phyloP scores from a whole-genome alignment of 1,140 invertebrate genomes.

The Bradysia coprophila region DNA sequence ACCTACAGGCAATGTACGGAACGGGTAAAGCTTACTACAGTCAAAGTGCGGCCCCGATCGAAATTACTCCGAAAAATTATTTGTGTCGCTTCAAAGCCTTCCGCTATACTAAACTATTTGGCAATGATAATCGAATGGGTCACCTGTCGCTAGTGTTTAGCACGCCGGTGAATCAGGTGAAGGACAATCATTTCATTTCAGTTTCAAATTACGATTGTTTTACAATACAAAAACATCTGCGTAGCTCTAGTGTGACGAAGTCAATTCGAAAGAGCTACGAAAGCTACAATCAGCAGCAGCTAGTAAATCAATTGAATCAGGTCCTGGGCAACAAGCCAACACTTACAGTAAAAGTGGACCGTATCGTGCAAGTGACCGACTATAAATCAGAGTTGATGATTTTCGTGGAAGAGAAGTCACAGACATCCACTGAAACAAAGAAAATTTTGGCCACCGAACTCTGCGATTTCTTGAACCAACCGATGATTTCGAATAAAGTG shows the following conservation, averaged over 20 bases:
- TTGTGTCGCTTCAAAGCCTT: slow-evolving; percentile 86
- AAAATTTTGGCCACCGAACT: slow-evolving; percentile 58
- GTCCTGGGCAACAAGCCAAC: slow-evolving; percentile 71
- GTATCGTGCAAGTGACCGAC: slow-evolving; percentile 51
- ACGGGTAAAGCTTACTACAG: slow-evolving; percentile 58
- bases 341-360: slow-evolving; percentile 55
- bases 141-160: slow-evolving; percentile 69
- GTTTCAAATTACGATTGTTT: no score
- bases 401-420: slow-evolving; percentile 58
- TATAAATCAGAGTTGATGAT: slow-evolving; percentile 60
- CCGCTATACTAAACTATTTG: slow-evolving; percentile 68
- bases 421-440: slow-evolving; percentile 36
- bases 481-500: slow-evolving; percentile 46
- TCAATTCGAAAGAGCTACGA: no score
- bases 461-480: slow-evolving; percentile 43
- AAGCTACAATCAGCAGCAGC: slow-evolving; percentile 28
- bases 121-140: slow-evolving; percentile 69
- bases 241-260: no score
- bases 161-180: slow-evolving; percentile 29
- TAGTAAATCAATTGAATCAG: slow-evolving; percentile 45
- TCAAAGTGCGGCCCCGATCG: slow-evolving; percentile 47
- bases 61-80: slow-evolving; percentile 75
- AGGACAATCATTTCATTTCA: no score
- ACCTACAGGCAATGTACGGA: slow-evolving; percentile 87
- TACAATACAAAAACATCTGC: no score